Percentiles rank a stretch among this genome's conserved stretches.
Conservation (phyloP, 2,797 vertebrate species). For the Galaxias olidus region DNA sequence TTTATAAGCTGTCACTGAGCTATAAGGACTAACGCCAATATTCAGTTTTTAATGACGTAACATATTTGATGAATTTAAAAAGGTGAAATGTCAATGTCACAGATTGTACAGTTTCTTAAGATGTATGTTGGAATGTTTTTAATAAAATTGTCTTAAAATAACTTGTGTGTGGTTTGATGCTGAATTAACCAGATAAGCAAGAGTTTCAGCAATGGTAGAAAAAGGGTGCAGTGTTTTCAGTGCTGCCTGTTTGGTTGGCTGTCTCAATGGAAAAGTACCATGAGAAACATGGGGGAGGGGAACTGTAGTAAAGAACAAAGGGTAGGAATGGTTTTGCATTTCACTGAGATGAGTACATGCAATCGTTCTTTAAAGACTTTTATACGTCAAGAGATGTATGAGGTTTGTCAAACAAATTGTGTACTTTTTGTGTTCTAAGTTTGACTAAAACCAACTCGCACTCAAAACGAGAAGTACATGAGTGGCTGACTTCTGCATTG, state of each 20-base stretch:
- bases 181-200: too few species aligned
- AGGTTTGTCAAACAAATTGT: too few species aligned
- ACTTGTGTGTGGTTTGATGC: slow-evolving; percentile 1
- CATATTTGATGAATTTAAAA: neutral
- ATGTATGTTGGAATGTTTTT: slow-evolving; percentile 62
- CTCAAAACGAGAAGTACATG: too few species aligned
- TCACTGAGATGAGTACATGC: too few species aligned
- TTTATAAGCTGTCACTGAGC: slow-evolving; percentile 57
- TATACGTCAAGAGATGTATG: too few species aligned
- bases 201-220: neutral
- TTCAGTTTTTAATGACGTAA: too few species aligned
- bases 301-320: neutral
- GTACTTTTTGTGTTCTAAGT: too few species aligned
- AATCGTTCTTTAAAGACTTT: too few species aligned
- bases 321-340: neutral
- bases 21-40: neutral
- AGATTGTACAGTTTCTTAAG: slow-evolving; percentile 74
- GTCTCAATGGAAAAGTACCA: slow-evolving; percentile 29
- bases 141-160: slow-evolving; percentile 69
- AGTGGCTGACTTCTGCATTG: too few species aligned
- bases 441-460: too few species aligned
- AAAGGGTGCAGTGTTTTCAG: neutral
- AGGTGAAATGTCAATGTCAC: slow-evolving; percentile 30
- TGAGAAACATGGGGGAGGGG: neutral
- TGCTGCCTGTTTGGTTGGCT: neutral